Conservation (phyloP, 2,113 vertebrate genomes). For the Morone chrysops region DNA sequence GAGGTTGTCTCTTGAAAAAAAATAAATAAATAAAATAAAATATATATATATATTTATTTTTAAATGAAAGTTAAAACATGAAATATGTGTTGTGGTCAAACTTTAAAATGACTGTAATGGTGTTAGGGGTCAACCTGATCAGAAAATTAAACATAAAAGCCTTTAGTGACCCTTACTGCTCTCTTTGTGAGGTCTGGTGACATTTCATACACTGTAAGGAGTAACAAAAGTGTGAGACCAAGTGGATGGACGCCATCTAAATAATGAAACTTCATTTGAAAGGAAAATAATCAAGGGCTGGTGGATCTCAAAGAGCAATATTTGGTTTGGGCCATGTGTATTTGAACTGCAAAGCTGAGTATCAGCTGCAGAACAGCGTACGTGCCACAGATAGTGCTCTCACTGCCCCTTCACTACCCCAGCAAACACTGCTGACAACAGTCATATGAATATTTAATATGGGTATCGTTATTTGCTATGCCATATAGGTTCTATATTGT, state of each 20-base stretch:
- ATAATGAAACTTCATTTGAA: constrained; percentile 72
- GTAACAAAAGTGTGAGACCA: constrained; percentile 12
- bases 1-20: neutral
- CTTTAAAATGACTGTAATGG: neutral
- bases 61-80: neutral
- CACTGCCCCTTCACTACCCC: constrained; percentile 15
- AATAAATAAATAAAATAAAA: too few relatives aligned
- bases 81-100: constrained; percentile 13
- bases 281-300: constrained; percentile 79
- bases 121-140: neutral
- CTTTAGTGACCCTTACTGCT: constrained; percentile 26
- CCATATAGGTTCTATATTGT: neutral
- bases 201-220: constrained; percentile 34
- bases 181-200: constrained; percentile 63
- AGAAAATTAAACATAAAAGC: neutral
- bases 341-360: constrained; percentile 54
- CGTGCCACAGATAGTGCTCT: constrained; percentile 22
- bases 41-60: too few relatives aligned
- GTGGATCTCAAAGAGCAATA: constrained; percentile 73
- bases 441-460: too few relatives aligned
- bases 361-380: constrained; percentile 46
- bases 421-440: constrained; percentile 8
- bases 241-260: constrained; percentile 48
- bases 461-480: too few relatives aligned
- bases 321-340: constrained; percentile 75